phyloP scores from a whole-genome alignment of 2,888 invertebrate species.

The Synergus gifuensis region DNA sequence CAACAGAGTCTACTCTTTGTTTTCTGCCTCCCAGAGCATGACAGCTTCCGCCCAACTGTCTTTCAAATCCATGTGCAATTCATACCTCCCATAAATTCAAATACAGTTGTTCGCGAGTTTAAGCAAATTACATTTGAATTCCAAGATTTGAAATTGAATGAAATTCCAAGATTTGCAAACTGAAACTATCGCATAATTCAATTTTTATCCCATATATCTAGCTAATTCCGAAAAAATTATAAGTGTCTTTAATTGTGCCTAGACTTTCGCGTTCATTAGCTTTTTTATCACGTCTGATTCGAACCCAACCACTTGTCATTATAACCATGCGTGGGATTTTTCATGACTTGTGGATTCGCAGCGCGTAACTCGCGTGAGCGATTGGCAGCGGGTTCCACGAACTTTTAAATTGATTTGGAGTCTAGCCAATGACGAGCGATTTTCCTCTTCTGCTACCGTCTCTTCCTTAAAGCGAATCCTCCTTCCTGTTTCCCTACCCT shows the following conservation, averaged over 20 bases:
- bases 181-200: no score
- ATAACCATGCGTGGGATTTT: constrained; percentile 29
- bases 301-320: constrained; percentile 56
- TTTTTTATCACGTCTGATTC: constrained; percentile 43
- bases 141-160: neutral
- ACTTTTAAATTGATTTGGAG: constrained; percentile 77
- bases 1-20: constrained; percentile 59
- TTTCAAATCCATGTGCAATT: constrained; percentile 42
- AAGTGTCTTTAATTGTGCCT: constrained; percentile 68
- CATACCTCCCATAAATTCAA: neutral
- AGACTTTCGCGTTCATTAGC: constrained; percentile 17
- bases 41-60: constrained; percentile 63
- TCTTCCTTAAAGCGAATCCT: constrained; percentile 50
- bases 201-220: no score
- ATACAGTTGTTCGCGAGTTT: neutral
- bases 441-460: constrained; percentile 60
- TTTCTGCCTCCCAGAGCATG: constrained; percentile 60
- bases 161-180: neutral
- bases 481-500: constrained; percentile 51
- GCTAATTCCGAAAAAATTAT: constrained; percentile 62
- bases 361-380: constrained; percentile 61
- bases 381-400: constrained; percentile 66
- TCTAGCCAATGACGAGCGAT: constrained; percentile 72
- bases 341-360: constrained; percentile 67
- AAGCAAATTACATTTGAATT: neutral